These are phyloP conservation scores for Drosophila lacicola DNA, from an alignment of 2,888 invertebrate genomes.

Conservation along the genomic window DNA sequence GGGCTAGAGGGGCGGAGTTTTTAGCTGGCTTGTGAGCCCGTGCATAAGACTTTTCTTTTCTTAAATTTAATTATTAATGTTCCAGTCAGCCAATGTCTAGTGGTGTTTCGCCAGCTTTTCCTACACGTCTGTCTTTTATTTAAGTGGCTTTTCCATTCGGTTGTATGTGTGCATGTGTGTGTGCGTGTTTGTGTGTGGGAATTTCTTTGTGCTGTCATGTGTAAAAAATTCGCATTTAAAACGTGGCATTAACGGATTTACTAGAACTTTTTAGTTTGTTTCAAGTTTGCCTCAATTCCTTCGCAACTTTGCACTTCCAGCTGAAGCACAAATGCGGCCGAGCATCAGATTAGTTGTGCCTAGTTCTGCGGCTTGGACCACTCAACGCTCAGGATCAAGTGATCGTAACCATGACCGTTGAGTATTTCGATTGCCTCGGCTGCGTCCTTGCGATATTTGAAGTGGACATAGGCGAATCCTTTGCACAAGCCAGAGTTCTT, in stretches of 20 bases:
- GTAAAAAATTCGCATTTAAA: slow-evolving; percentile 59
- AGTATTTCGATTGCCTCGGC: slow-evolving; percentile 95
- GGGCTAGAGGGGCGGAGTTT: background rate
- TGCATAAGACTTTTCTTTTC: slow-evolving; percentile 60
- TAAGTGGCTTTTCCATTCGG: slow-evolving; percentile 31
- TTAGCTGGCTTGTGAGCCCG: slow-evolving; percentile 26
- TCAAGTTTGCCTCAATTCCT: slow-evolving; percentile 17
- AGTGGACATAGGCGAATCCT: slow-evolving; percentile 99
- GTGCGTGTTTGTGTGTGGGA: slow-evolving; percentile 19
- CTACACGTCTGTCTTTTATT: slow-evolving; percentile 33
- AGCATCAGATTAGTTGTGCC: slow-evolving; percentile 16
- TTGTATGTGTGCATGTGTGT: slow-evolving; percentile 18
- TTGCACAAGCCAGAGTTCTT: slow-evolving; percentile 93
- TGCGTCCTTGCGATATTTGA: slow-evolving; percentile 95
- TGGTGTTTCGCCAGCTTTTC: slow-evolving; percentile 44
- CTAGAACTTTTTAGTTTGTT: slow-evolving; percentile 32
- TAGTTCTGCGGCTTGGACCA: slow-evolving; percentile 95
- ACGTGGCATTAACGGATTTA: slow-evolving; percentile 52
- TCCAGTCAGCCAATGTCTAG: slow-evolving; percentile 62
- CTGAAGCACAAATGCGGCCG: background rate
- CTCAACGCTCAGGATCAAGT: slow-evolving; percentile 98
- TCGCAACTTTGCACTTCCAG: slow-evolving; percentile 4
- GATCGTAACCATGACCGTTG: slow-evolving; percentile 98
- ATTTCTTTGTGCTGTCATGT: slow-evolving; percentile 44
- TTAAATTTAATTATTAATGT: slow-evolving; percentile 77